Base-by-base conservation (phyloP, 2,113 vertebrate species). In the Galbula dea region DNA sequence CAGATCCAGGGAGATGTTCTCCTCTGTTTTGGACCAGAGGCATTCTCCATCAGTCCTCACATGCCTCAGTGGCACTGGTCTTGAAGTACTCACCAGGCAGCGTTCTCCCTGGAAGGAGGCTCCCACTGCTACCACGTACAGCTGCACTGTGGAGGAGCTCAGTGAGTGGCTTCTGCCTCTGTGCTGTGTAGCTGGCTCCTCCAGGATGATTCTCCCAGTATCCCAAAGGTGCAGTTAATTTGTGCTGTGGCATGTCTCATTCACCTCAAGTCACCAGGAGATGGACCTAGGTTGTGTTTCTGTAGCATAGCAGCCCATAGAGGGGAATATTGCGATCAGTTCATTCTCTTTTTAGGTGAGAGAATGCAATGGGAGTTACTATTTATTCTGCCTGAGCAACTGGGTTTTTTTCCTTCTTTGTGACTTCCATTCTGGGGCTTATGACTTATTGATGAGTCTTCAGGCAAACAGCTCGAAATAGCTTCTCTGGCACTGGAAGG, bases 391-490 rank as follows among this genome's bases (percentile, higher is more conserved):
- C 82, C 45, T 88, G 75, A 95, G 75, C 90, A 91, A 95, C 90
- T 94, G 88, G n/a, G 41, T 82, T 75, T 95, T 83, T 95, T 93
- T 82, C 76, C 75, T 57, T 93, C 77, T 72, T 89, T 83, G 88
- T 88, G 90, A 94, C 93, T 94, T 97, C 84, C 80, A 77, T 94
- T 93, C 82, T 83, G 86, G 73, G 93, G 19, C 82, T 94, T 93
- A 96, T 97, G 96, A 95, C 86, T 97, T 96, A 97, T 91, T 96
- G 95, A 96, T 96, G 94, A 96, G 85, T 95, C 95, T 95, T 92
- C 80, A 75, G 92, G 93, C 93, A 96, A 90, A 92, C 82, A 91
- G 92, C 96, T 95, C 4, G 12, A 96, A 97, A 97, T 95, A 97
- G 89, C 92, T 95, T 36, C 73, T n/a, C 57, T 95, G 94, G 73